Percentiles rank a stretch among this genome's conserved stretches.
These are phyloP conservation scores for Arctia plantaginis DNA, from an alignment of 2,888 invertebrate genomes.

Conservation along the genomic window DNA sequence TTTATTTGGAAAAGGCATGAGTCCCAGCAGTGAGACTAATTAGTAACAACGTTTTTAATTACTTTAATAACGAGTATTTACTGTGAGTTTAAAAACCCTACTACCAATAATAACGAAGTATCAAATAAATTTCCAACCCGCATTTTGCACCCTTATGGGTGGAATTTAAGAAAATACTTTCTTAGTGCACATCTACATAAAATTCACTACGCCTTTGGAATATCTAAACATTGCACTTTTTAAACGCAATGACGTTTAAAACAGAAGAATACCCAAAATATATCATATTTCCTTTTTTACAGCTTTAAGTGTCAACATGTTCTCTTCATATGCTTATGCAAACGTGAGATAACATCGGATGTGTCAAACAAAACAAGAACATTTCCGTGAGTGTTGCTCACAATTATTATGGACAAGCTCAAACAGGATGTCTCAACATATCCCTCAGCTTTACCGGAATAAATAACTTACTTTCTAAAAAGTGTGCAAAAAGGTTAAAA, in stretches of 20 bases:
- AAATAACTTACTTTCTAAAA: conserved; percentile 32
- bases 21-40: too few relatives aligned
- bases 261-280: not conserved
- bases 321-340: not conserved
- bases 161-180: too few relatives aligned
- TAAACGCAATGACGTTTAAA: not conserved
- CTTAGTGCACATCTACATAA: too few relatives aligned
- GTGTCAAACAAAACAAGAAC: conserved; percentile 13
- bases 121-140: too few relatives aligned
- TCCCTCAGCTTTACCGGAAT: conserved; percentile 1
- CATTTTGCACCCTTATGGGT: too few relatives aligned
- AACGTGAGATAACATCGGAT: conserved; percentile 7
- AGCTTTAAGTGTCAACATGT: not conserved
- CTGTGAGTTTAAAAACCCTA: too few relatives aligned
- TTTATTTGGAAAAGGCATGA: too few relatives aligned
- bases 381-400: not conserved
- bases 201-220: too few relatives aligned
- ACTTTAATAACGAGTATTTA: too few relatives aligned
- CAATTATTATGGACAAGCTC: conserved; percentile 9
- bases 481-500: conserved; percentile 21
- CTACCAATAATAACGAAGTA: too few relatives aligned
- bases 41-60: too few relatives aligned
- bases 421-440: conserved; percentile 32
- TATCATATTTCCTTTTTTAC: not conserved
- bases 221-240: too few relatives aligned